Evolutionary conservation across 37 sponge, comb jelly and placozoan genomes (phyloP).

Genomic region (Tethya wilhelma): DNA sequence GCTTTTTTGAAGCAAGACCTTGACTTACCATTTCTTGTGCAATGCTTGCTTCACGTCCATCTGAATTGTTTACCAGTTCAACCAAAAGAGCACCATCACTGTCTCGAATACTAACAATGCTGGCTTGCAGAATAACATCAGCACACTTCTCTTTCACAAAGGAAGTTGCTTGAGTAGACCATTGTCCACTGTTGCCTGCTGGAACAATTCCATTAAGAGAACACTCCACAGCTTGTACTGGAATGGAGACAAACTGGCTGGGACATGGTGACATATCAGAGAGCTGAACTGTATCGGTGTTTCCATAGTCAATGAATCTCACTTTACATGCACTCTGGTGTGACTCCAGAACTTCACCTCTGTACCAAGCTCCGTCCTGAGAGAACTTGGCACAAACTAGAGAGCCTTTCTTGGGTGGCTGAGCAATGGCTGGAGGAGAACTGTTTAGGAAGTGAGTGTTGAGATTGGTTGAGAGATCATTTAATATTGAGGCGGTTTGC

Average conservation of each 20-base stretch:
- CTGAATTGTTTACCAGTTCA: too few relatives aligned
- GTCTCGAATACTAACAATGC: neutral
- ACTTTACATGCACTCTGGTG: slow-evolving; percentile 1
- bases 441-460: neutral
- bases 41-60: too few relatives aligned
- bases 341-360: slow-evolving; percentile 13
- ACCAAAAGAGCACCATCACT: too few relatives aligned
- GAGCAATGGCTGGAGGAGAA: neutral
- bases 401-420: slow-evolving; percentile 5
- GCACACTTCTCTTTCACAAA: neutral
- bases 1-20: too few relatives aligned
- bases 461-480: neutral
- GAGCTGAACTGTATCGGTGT: slow-evolving; percentile 21
- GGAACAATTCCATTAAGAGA: slow-evolving; percentile 3
- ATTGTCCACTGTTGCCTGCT: neutral
- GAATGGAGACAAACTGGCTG: neutral
- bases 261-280: slow-evolving; percentile 28
- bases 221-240: slow-evolving; percentile 37
- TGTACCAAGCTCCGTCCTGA: slow-evolving; percentile 59
- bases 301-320: slow-evolving; percentile 71
- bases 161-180: slow-evolving; percentile 7
- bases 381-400: slow-evolving; percentile 67
- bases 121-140: neutral
- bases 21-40: too few relatives aligned
- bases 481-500: neutral